phyloP scores from a whole-genome alignment of 2,113 vertebrate genomes.

The Strix uralensis region DNA sequence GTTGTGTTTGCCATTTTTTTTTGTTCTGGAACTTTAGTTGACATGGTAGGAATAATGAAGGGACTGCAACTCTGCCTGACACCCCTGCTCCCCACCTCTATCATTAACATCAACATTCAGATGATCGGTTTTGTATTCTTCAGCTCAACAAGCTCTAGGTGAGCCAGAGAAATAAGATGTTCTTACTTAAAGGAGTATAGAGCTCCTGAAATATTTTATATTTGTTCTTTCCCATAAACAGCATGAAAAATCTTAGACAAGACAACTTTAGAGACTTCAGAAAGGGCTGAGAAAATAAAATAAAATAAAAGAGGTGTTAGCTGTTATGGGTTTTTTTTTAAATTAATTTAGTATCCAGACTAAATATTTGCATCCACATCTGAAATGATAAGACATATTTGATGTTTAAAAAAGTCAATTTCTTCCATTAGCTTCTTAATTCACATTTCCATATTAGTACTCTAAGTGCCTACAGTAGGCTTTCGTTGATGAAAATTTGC shows the following conservation, averaged over 20 bases:
- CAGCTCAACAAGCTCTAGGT: not conserved
- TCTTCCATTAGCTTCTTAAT: not conserved
- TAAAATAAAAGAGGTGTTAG: not conserved
- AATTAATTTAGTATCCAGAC: not conserved
- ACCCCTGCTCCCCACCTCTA: not conserved
- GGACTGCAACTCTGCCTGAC: not conserved
- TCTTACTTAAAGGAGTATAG: not conserved
- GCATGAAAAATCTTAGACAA: not conserved
- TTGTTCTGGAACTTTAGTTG: not conserved
- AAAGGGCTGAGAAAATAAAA: not conserved
- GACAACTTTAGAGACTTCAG: not conserved
- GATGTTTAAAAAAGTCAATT: not conserved
- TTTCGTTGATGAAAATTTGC: constrained; percentile 13
- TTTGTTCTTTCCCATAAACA: not conserved
- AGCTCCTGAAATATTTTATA: not conserved
- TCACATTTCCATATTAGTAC: not conserved
- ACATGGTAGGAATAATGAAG: not conserved
- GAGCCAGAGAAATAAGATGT: not conserved
- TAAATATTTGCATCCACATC: not conserved
- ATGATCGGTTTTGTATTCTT: not conserved
- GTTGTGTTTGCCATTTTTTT: not conserved
- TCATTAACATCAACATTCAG: not conserved
- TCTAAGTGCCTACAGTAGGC: not conserved
- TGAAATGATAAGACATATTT: constrained; percentile 15
- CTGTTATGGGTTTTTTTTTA: not conserved